Conservation (phyloP, 2,797 vertebrate genomes). For the Lutjanus campechanus region DNA sequence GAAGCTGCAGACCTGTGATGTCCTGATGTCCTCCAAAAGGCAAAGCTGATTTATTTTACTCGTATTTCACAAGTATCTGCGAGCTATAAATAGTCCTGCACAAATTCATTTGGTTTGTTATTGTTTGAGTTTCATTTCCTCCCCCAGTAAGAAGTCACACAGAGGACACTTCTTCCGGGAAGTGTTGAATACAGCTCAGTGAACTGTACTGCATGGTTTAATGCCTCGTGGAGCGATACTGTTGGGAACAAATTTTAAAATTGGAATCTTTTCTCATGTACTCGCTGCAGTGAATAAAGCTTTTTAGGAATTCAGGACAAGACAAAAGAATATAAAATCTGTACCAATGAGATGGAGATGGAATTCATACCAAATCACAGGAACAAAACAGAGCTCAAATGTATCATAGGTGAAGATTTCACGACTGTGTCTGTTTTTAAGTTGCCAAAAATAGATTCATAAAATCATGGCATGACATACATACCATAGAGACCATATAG, state of each 20-base stretch:
- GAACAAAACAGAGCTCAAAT: constrained; percentile 12
- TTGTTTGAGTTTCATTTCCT: constrained; percentile 64
- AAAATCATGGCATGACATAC: not conserved
- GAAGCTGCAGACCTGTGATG: constrained; percentile 32
- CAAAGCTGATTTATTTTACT: constrained; percentile 48
- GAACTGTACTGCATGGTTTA: constrained; percentile 51
- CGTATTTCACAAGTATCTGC: constrained; percentile 54
- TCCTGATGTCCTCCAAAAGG: constrained; percentile 31
- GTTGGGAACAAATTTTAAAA: constrained; percentile 59
- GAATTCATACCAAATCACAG: constrained; percentile 7
- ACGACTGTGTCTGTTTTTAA: not conserved
- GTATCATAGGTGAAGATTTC: not conserved
- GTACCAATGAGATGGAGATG: not conserved
- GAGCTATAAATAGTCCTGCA: constrained; percentile 54
- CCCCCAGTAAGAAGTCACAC: constrained; percentile 65
- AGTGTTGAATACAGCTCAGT: constrained; percentile 57
- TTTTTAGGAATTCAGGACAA: constrained; percentile 51
- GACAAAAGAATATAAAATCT: constrained; percentile 32
- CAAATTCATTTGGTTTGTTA: constrained; percentile 59
- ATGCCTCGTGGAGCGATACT: constrained; percentile 53
- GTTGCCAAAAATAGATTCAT: constrained; percentile 6
- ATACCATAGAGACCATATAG: not conserved
- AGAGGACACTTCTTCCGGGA: constrained; percentile 71
- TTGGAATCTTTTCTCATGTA: constrained; percentile 44
- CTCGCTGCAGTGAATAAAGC: constrained; percentile 28